Base-by-base conservation (phyloP, 2,797 vertebrate genomes). In the Sciurus carolinensis region DNA sequence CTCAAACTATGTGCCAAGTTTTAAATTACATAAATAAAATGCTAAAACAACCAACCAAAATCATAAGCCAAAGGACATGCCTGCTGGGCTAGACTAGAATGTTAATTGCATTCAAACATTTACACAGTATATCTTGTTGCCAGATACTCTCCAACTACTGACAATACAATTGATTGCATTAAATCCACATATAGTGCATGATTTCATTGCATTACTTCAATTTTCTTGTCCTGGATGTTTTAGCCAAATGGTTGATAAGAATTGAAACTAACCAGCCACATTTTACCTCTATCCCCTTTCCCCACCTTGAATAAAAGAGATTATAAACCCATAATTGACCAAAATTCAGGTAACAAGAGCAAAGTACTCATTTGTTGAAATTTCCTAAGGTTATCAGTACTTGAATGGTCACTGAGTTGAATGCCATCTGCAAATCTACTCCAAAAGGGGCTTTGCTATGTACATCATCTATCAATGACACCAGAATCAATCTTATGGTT, bases 21-120 rank as follows among this genome's bases (percentile, higher is more conserved):
- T 94, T 93, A 89, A 90, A 36, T 50, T 90, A 88, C 36, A 67
- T 77, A 62, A 92, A 87, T 66, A 87, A 95, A 94, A 93, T 59
- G 47, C 39, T 85, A 87, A 93, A 82, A 82, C 52, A 91, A 95
- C 82, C 73, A 85, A 82, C n/a, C 57, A 89, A 93, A 91, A 93
- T 62, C 89, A 80, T 54, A 91, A 93, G 9, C 80, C 83, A 89
- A 36, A 36, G 14, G 7, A 67, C 76, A 39, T 36, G 59, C n/a
- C 80, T 87, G 26, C 42, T 90, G 52, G 14, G 11, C 89, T 42
- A 71, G 52, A 87, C 57, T 24, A 84, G n/a, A 76, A 87, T 39
- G 90, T 30, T 57, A 85, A 87, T 30, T 33, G 10, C 77, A 47
- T 93, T 91, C 52, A 67, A 84, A 91, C 62, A 87, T 64, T 20